A percentile compares a stretch with the other conserved stretches of the same genome.
Evolutionary conservation across 2,888 invertebrate genomes (phyloP).

Genomic region (Dasypolia templi): DNA sequence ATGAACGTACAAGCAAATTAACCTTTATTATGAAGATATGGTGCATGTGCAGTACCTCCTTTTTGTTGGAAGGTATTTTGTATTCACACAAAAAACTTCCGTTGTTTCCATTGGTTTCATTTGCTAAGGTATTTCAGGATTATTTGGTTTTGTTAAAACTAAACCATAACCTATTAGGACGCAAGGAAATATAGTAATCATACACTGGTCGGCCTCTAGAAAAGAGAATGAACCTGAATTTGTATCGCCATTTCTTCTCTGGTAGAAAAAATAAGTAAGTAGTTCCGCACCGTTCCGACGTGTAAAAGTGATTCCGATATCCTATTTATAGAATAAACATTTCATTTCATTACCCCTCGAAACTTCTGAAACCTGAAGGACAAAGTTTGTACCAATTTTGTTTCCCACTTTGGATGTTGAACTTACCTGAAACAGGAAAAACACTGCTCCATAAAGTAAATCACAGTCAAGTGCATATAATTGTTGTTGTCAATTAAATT

Average conservation of each 20-base stretch:
- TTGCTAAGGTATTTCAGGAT: background rate
- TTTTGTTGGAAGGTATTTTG: constrained; percentile 49
- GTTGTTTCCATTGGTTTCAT: background rate
- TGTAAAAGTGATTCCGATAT: background rate
- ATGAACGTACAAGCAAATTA: constrained; percentile 80
- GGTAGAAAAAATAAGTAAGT: no score
- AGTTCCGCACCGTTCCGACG: no score
- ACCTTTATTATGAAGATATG: constrained; percentile 77
- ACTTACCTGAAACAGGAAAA: constrained; percentile 11
- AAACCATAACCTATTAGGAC: background rate
- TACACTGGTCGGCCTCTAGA: no score
- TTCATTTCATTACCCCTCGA: background rate
- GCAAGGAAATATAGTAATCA: background rate
- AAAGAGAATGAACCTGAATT: background rate
- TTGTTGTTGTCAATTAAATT: constrained; percentile 9
- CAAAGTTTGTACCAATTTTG: background rate
- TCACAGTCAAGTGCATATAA: constrained; percentile 4
- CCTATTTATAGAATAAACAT: background rate
- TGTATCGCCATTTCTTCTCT: background rate
- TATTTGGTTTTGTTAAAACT: background rate
- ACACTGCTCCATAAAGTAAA: background rate
- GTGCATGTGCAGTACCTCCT: constrained; percentile 37
- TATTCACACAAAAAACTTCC: constrained; percentile 1
- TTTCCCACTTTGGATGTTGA: background rate
- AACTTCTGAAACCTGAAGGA: background rate